A percentile compares a stretch with the other conserved stretches of the same genome.
Conservation (phyloP, 2,888 invertebrate species). For the Phortica magna region DNA sequence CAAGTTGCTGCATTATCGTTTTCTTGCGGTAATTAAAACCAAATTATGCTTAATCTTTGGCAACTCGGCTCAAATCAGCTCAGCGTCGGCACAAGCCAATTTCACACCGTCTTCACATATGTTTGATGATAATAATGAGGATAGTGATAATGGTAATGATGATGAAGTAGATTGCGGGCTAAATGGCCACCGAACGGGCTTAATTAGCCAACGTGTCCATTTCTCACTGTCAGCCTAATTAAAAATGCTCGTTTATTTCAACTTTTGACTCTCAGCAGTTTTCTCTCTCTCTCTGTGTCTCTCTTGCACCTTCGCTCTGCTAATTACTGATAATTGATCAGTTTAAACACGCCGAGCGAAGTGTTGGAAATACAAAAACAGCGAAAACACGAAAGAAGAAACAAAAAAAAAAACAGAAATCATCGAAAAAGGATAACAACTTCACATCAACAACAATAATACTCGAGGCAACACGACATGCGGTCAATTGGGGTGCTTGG, state of each 20-base stretch:
- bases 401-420: neutral
- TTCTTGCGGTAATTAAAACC: neutral
- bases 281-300: neutral
- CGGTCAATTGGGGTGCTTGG: slow-evolving; percentile 8
- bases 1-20: neutral
- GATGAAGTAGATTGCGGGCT: too few relatives aligned
- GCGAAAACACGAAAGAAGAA: neutral
- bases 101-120: slow-evolving; percentile 24
- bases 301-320: slow-evolving; percentile 12
- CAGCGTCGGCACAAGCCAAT: neutral
- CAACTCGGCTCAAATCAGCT: neutral
- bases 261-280: neutral
- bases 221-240: slow-evolving; percentile 32
- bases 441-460: slow-evolving; percentile 16
- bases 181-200: neutral
- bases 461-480: slow-evolving; percentile 5
- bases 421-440: slow-evolving; percentile 14
- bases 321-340: slow-evolving; percentile 60
- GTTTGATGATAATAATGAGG: neutral
- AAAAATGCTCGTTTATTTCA: slow-evolving; percentile 24
- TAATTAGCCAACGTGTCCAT: slow-evolving; percentile 9
- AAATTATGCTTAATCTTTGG: slow-evolving; percentile 27
- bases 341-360: slow-evolving; percentile 25
- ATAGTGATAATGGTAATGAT: neutral
- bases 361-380: neutral